Conservation (phyloP, 2,888 invertebrate genomes). For the Aspidapion aeneum region DNA sequence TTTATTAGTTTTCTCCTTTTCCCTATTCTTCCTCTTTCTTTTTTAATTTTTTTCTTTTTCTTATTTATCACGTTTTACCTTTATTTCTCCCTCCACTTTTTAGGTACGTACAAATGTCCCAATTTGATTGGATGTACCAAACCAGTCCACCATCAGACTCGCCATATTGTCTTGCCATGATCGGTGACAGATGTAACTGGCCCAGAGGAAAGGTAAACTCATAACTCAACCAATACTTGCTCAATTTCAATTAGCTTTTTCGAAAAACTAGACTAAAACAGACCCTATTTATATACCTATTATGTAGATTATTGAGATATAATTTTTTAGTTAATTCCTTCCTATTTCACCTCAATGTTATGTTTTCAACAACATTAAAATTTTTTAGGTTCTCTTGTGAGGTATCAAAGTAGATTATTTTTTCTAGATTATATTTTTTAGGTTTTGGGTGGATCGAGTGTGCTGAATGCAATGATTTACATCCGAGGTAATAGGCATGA, state of each 20-base stretch:
- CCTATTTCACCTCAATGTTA: no score
- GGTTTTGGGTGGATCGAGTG: conserved; percentile 80
- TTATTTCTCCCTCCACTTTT: not conserved
- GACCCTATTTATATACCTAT: not conserved
- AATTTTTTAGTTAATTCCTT: no score
- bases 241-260: no score
- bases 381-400: no score
- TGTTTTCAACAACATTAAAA: no score
- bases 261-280: not conserved
- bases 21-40: no score
- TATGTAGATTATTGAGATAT: no score
- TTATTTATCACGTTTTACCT: not conserved
- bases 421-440: no score
- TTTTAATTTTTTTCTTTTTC: no score
- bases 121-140: conserved; percentile 90
- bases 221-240: no score
- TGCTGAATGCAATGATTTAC: conserved; percentile 90
- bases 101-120: conserved; percentile 75
- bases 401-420: no score
- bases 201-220: conserved; percentile 81
- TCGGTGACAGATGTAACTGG: conserved; percentile 86
- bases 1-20: no score
- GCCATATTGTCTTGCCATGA: conserved; percentile 85
- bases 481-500: conserved; percentile 83
- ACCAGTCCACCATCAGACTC: conserved; percentile 75